Evolutionary conservation across 2,797 vertebrate genomes (phyloP).

Genomic region (Enteromius thamalakanensis): DNA sequence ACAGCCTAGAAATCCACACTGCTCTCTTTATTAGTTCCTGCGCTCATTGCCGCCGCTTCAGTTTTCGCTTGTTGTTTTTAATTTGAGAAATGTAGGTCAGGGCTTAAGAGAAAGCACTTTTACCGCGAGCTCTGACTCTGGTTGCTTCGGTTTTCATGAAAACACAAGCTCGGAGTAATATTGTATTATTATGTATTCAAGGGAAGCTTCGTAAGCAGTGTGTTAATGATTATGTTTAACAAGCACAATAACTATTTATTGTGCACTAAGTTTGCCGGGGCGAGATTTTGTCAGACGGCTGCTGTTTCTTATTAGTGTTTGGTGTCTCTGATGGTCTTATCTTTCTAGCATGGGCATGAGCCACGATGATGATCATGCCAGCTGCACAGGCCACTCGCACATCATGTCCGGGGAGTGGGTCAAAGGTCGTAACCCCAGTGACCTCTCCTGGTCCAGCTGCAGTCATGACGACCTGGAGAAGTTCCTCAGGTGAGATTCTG

Average conservation of each 20-base stretch:
- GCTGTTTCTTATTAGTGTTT: not conserved
- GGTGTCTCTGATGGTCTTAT: conserved; percentile 9
- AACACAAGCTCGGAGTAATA: not conserved
- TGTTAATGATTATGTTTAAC: conserved; percentile 26
- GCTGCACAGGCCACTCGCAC: conserved; percentile 89
- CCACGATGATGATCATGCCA: conserved; percentile 91
- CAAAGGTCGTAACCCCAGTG: conserved; percentile 94
- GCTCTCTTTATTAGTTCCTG: conserved; percentile 63
- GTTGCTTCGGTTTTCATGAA: conserved; percentile 21
- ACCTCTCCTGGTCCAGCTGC: conserved; percentile 96
- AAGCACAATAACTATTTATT: conserved; percentile 5
- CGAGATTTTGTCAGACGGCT: not conserved
- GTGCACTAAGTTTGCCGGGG: conserved; percentile 3
- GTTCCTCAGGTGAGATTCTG: conserved; percentile 88
- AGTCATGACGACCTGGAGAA: conserved; percentile 93
- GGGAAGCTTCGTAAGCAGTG: not conserved
- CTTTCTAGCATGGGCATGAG: conserved; percentile 92
- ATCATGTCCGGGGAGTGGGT: conserved; percentile 99
- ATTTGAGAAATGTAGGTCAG: conserved; percentile 74
- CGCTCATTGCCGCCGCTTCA: conserved; percentile 59
- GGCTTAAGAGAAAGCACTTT: conserved; percentile 62
- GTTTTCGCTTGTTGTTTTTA: conserved; percentile 69
- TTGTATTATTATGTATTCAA: not conserved
- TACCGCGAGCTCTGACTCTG: conserved; percentile 10
- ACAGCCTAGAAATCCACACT: conserved; percentile 51